A percentile compares a stretch with the other conserved stretches of the same genome.
Evolutionary conservation across 2,113 vertebrate species (phyloP).

Genomic region (Pterocles burchelli): DNA sequence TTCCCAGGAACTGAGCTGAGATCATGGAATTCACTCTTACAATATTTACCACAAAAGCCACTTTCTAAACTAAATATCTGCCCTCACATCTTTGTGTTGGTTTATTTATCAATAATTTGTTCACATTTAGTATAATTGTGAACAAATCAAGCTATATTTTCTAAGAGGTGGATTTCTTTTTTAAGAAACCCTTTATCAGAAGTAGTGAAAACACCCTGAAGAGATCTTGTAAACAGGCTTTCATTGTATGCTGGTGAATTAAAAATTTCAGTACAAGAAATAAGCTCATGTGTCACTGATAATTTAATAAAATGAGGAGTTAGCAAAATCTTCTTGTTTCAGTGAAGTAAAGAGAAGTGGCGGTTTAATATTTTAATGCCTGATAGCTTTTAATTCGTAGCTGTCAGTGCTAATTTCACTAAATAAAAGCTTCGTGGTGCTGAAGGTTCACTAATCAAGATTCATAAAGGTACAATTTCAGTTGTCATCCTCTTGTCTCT

Average conservation of each 20-base stretch:
- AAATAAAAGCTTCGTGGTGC: background rate
- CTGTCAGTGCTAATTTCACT: conserved; percentile 50
- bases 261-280: background rate
- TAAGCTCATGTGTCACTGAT: background rate
- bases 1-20: background rate
- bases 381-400: conserved; percentile 37
- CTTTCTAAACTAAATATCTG: background rate
- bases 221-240: background rate
- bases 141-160: background rate
- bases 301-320: background rate
- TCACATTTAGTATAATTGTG: background rate
- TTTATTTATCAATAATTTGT: background rate
- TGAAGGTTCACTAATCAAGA: conserved; percentile 60
- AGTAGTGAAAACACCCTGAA: background rate
- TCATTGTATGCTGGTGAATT: background rate
- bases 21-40: background rate
- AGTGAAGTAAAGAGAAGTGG: background rate
- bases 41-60: background rate
- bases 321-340: background rate
- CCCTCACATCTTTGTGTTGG: background rate
- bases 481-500: conserved; percentile 39
- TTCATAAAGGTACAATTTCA: conserved; percentile 47
- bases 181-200: background rate
- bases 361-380: conserved; percentile 37
- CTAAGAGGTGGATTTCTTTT: background rate